Percentiles rank a stretch among this genome's conserved stretches.
phyloP scores from a whole-genome alignment of 2,888 invertebrate genomes.

The Noctua pronuba region DNA sequence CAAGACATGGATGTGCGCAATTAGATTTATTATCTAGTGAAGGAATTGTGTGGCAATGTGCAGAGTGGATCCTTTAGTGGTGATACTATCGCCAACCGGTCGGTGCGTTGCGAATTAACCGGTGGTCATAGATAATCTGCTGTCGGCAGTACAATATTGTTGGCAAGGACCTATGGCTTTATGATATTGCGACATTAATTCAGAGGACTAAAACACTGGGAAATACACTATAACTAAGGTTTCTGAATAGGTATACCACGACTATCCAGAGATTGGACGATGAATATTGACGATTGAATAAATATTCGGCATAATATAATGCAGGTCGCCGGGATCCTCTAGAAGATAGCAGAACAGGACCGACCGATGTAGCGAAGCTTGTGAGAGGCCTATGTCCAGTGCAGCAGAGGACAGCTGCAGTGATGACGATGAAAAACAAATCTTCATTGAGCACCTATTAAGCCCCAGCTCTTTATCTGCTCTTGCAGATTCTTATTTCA shows the following conservation, averaged over 20 bases:
- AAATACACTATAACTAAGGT: not conserved
- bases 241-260: not conserved
- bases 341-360: not conserved
- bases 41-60: constrained; percentile 45
- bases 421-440: not conserved
- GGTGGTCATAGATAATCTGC: not conserved
- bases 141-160: not conserved
- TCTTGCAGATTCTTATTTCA: not conserved
- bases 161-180: not conserved
- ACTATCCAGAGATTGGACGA: not conserved
- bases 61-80: constrained; percentile 7
- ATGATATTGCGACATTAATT: not conserved
- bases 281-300: not conserved
- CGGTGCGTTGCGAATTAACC: constrained; percentile 21
- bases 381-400: not conserved
- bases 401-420: no score
- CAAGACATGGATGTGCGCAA: constrained; percentile 40
- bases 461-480: not conserved
- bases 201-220: not conserved
- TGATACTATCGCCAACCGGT: constrained; percentile 10
- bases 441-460: not conserved
- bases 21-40: constrained; percentile 34
- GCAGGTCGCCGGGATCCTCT: not conserved
- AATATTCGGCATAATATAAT: not conserved
- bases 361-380: not conserved